Percentiles rank a stretch among this genome's conserved stretches.
Conservation (phyloP, 2,797 vertebrate species). For the Mycteria americana region DNA sequence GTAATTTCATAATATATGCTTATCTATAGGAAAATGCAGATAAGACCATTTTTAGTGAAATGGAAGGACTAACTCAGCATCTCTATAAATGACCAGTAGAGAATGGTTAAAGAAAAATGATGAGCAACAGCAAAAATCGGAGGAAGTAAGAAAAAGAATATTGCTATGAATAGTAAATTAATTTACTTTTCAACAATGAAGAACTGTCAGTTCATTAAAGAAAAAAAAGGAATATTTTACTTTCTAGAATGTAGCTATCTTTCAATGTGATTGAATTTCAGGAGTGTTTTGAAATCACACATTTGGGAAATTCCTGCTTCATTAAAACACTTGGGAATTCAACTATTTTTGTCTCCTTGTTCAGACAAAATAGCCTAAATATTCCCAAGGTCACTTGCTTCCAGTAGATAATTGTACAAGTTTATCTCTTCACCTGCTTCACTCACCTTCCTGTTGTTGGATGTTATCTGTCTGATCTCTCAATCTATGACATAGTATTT, state of each 20-base stretch:
- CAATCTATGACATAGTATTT: not conserved
- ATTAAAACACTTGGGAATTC: not conserved
- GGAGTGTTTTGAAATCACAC: not conserved
- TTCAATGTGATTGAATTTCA: not conserved
- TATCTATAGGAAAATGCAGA: not conserved
- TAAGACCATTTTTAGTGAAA: not conserved
- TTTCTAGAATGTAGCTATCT: not conserved
- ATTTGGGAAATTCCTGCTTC: not conserved
- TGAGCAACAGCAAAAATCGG: rapidly evolving
- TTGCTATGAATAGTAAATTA: not conserved
- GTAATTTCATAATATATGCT: not conserved
- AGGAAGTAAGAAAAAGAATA: not conserved
- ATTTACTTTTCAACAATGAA: not conserved
- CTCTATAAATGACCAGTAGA: not conserved
- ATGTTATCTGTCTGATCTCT: not conserved
- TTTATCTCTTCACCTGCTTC: not conserved
- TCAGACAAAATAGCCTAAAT: not conserved
- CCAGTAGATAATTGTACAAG: not conserved
- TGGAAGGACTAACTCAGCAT: not conserved
- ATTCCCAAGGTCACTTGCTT: not conserved
- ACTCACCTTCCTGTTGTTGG: not conserved
- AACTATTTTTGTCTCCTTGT: not conserved
- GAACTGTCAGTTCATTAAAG: not conserved
- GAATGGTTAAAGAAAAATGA: not conserved
- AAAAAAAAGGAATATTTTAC: not conserved